A percentile compares a stretch with the other conserved stretches of the same genome.
Conservation (phyloP, 2,113 vertebrate species). For the Pteruthius melanotis region DNA sequence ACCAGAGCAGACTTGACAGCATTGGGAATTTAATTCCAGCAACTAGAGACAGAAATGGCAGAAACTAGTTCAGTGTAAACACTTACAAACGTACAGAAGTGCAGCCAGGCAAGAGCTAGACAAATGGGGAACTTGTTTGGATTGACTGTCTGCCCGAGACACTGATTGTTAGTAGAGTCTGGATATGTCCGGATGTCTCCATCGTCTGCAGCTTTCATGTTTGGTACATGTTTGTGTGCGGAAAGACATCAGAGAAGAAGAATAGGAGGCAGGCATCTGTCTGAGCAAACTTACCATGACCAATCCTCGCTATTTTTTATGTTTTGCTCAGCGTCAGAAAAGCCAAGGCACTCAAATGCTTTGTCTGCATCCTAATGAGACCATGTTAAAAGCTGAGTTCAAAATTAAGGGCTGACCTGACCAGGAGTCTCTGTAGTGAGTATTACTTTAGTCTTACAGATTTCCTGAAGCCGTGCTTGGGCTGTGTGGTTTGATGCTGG, state of each 20-base stretch:
- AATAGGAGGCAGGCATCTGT: conserved; percentile 23
- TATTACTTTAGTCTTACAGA: not conserved
- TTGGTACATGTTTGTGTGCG: conserved; percentile 24
- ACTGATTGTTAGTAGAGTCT: conserved; percentile 69
- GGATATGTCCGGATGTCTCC: conserved; percentile 58
- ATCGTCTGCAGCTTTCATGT: conserved; percentile 59
- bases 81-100: conserved; percentile 61
- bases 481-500: not conserved
- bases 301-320: not conserved
- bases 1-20: conserved; percentile 50
- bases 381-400: not conserved
- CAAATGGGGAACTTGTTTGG: conserved; percentile 65
- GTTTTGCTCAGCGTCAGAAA: not conserved
- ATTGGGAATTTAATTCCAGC: conserved; percentile 48
- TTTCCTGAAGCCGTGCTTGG: not conserved
- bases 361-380: not conserved
- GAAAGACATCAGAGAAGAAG: conserved; percentile 58
- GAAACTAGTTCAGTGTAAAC: conserved; percentile 63
- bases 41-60: conserved; percentile 65
- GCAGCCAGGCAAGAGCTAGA: conserved; percentile 66
- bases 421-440: not conserved
- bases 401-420: not conserved
- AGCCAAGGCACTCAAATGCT: not conserved
- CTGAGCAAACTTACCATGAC: conserved; percentile 3
- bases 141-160: conserved; percentile 69